These are phyloP conservation scores for Palloptera scutellata DNA, from an alignment of 2,888 invertebrate genomes.

Conservation along the genomic window DNA sequence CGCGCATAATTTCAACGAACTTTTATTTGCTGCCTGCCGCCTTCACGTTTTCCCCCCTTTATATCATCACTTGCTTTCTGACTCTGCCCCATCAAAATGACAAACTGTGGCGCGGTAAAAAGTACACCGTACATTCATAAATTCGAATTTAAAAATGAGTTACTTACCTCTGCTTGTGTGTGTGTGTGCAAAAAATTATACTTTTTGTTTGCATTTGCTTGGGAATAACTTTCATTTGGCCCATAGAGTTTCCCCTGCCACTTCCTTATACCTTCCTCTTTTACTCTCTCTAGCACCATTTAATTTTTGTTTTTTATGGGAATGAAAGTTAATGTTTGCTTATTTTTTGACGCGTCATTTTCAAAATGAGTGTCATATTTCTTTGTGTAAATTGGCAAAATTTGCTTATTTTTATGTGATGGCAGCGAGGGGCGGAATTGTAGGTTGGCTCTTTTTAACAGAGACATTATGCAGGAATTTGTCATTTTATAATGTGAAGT, in stretches of 20 bases:
- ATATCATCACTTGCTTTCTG: slow-evolving; percentile 13
- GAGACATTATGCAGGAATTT: slow-evolving; percentile 30
- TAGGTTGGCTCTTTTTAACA: background rate
- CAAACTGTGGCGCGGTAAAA: slow-evolving; percentile 42
- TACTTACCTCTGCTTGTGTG: slow-evolving; percentile 21
- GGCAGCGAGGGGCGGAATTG: background rate
- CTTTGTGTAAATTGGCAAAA: slow-evolving; percentile 38
- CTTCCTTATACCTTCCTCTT: background rate
- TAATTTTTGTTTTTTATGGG: background rate
- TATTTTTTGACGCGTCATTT: slow-evolving; percentile 31
- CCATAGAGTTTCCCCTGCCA: slow-evolving; percentile 8
- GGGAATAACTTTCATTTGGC: background rate
- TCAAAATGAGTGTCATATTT: slow-evolving; percentile 40
- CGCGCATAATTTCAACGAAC: slow-evolving; percentile 37
- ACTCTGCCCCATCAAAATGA: slow-evolving; percentile 34
- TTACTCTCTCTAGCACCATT: background rate
- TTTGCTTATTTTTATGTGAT: slow-evolving; percentile 18
- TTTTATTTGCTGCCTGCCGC: background rate
- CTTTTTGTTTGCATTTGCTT: too few relatives aligned
- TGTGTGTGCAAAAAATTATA: background rate
- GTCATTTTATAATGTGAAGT: slow-evolving; percentile 33
- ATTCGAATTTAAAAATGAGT: slow-evolving; percentile 62
- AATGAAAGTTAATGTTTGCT: background rate
- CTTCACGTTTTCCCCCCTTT: background rate
- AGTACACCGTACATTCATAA: slow-evolving; percentile 49